Evolutionary conservation across 2,888 invertebrate genomes (phyloP).

Genomic region (Lasioglossum zephyrum): DNA sequence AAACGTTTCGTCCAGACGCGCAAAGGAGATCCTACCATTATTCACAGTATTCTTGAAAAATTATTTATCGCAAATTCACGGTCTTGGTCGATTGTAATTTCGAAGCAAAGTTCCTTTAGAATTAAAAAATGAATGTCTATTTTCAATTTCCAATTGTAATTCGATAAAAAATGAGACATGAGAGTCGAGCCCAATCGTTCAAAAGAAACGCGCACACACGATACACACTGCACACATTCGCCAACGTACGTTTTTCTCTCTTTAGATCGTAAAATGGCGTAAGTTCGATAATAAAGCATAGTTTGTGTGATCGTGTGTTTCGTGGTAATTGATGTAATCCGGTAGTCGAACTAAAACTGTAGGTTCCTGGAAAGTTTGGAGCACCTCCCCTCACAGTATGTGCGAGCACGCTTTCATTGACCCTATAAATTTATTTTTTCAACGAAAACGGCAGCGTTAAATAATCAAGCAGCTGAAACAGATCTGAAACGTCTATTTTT

Average conservation of each 20-base stretch:
- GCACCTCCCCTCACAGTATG: constrained; percentile 15
- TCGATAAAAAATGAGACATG: not conserved
- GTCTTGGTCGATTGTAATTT: not conserved
- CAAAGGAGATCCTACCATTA: too few species aligned
- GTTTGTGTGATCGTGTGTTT: constrained; percentile 67
- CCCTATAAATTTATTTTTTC: constrained; percentile 17
- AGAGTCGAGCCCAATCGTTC: constrained; percentile 9
- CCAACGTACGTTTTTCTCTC: constrained; percentile 48
- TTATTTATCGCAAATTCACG: not conserved
- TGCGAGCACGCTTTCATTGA: constrained; percentile 47
- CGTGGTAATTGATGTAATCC: constrained; percentile 35
- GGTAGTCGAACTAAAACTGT: constrained; percentile 27
- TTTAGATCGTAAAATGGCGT: constrained; percentile 55
- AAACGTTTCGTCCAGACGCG: too few species aligned
- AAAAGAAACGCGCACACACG: constrained; percentile 21
- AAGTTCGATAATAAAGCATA: constrained; percentile 49
- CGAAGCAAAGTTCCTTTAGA: not conserved
- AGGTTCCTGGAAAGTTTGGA: constrained; percentile 38
- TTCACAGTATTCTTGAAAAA: not conserved
- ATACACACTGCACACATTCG: constrained; percentile 43
- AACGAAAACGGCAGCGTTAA: not conserved
- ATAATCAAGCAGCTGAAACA: not conserved
- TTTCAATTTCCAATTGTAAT: not conserved
- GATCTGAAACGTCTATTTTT: not conserved
- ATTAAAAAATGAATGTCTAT: not conserved